Conservation (phyloP, 53 echinoderm and acorn worm species). For the Antedon mediterranea region DNA sequence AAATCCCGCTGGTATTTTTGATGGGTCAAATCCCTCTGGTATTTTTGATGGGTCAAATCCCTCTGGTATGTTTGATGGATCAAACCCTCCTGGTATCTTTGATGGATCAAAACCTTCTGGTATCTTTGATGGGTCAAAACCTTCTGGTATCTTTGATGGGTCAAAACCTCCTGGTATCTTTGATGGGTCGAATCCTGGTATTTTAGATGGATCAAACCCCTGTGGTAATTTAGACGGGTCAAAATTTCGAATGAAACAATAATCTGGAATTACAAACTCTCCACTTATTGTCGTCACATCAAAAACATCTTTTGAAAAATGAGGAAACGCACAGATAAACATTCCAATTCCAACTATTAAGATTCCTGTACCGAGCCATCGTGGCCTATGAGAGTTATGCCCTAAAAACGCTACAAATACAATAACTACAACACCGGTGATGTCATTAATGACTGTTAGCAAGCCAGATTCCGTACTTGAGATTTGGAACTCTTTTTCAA, state of each 20-base stretch:
- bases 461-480: conserved; percentile 34
- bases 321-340: conserved; percentile 32
- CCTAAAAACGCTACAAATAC: conserved; percentile 43
- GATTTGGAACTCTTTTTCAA: conserved; percentile 52
- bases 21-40: background rate
- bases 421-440: conserved; percentile 24
- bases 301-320: conserved; percentile 10
- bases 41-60: background rate
- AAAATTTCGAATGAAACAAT: background rate
- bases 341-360: conserved; percentile 29
- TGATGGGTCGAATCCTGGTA: background rate
- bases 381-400: conserved; percentile 40
- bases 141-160: background rate
- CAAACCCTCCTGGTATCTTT: background rate
- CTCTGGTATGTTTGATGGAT: background rate
- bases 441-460: conserved; percentile 29
- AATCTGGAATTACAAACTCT: background rate
- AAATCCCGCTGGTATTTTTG: no score
- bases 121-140: background rate
- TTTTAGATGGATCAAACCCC: background rate
- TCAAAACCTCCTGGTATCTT: background rate
- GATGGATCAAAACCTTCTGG: background rate
- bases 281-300: background rate
- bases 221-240: background rate
- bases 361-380: conserved; percentile 31